Evolutionary conservation across 2,888 invertebrate genomes (phyloP).

Genomic region (Hipparchia sbordonii): DNA sequence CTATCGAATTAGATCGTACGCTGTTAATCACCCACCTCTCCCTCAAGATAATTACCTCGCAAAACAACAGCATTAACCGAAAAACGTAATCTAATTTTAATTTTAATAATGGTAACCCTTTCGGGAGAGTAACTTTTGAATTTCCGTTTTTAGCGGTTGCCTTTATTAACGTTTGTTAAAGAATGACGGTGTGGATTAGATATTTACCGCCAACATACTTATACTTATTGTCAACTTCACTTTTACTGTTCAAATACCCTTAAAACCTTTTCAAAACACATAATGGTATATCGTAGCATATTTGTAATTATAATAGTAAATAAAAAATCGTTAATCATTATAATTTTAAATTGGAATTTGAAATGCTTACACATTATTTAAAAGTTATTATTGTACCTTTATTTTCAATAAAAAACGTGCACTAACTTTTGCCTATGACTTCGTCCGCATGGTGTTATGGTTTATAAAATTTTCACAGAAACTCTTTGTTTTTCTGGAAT

Average conservation of each 20-base stretch:
- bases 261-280: not conserved
- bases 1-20: conserved; percentile 71
- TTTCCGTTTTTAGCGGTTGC: conserved; percentile 53
- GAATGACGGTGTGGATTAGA: conserved; percentile 38
- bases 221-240: conserved; percentile 26
- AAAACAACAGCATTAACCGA: conserved; percentile 68
- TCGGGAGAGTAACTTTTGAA: conserved; percentile 56
- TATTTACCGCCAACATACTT: conserved; percentile 7
- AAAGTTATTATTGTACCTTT: no score
- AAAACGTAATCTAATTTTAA: conserved; percentile 78
- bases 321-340: no score
- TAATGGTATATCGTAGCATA: not conserved
- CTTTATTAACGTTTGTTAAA: conserved; percentile 48
- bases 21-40: conserved; percentile 57
- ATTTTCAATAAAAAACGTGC: no score
- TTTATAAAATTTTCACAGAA: no score
- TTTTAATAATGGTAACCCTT: conserved; percentile 72
- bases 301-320: not conserved
- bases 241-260: conserved; percentile 18
- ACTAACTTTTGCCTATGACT: no score
- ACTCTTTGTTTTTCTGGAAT: no score
- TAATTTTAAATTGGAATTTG: no score
- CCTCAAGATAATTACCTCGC: conserved; percentile 68
- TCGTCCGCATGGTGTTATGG: no score
- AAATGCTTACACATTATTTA: no score